Conservation (phyloP, 1,140 invertebrate species). For the Heliconius melpomene region DNA sequence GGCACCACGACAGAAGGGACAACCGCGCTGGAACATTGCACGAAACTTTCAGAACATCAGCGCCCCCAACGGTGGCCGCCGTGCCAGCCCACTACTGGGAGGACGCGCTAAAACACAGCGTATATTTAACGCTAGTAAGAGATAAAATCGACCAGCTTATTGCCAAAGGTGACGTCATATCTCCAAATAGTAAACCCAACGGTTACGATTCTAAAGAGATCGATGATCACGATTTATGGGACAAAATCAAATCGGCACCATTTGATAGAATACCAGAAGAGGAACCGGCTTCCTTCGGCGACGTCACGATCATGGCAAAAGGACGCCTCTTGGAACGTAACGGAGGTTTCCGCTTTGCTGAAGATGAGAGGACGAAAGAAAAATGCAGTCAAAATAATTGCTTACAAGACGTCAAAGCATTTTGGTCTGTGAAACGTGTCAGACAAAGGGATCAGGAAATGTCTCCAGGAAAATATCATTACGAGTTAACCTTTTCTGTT, state of each 20-base stretch:
- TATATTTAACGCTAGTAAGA: conserved; percentile 81
- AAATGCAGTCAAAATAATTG: conserved; percentile 65
- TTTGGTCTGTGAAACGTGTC: conserved; percentile 85
- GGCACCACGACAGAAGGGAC: conserved; percentile 61
- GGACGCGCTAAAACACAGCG: conserved; percentile 82
- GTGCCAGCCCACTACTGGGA: conserved; percentile 80
- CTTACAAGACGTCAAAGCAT: conserved; percentile 77
- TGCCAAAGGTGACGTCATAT: conserved; percentile 61
- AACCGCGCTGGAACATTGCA: conserved; percentile 68
- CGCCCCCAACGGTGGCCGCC: conserved; percentile 49
- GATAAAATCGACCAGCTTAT: conserved; percentile 78
- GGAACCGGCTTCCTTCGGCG: conserved; percentile 79
- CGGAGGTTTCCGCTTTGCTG: conserved; percentile 80
- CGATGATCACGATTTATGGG: conserved; percentile 77
- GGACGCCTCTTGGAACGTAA: conserved; percentile 82
- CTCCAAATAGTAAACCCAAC: conserved; percentile 56
- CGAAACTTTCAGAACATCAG: conserved; percentile 63
- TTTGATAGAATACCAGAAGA: conserved; percentile 75
- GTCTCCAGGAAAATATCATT: conserved; percentile 77
- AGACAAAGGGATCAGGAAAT: conserved; percentile 81
- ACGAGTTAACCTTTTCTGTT: conserved; percentile 85
- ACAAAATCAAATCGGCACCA: conserved; percentile 80
- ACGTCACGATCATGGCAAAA: conserved; percentile 82
- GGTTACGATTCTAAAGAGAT: conserved; percentile 58
- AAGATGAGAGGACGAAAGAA: conserved; percentile 80